Conservation (phyloP, 2,888 invertebrate species). For the Hemistola chrysoprasaria region DNA sequence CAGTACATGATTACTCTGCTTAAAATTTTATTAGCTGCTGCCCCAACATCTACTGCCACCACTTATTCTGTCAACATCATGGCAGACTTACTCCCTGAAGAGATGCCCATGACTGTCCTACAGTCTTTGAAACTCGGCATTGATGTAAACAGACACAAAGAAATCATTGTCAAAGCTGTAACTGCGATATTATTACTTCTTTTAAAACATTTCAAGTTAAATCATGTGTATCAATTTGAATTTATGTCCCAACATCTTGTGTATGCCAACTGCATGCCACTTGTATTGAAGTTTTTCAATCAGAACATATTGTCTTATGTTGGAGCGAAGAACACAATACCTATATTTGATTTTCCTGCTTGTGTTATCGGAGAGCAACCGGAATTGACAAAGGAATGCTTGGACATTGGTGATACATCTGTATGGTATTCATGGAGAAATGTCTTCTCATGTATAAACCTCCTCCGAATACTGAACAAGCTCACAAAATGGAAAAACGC, state of each 20-base stretch:
- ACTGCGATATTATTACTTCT: constrained; percentile 94
- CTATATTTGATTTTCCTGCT: constrained; percentile 96
- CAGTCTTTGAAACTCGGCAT: constrained; percentile 97
- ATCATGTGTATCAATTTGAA: constrained; percentile 99
- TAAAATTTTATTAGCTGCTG: constrained; percentile 98
- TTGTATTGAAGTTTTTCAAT: constrained; percentile 99
- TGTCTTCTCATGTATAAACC: constrained; percentile 98
- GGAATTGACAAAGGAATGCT: constrained; percentile 94
- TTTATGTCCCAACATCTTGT: constrained; percentile 99
- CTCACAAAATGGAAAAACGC: constrained; percentile 99
- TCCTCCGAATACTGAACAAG: constrained; percentile 97
- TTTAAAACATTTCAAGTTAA: constrained; percentile 97
- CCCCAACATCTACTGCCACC: constrained; percentile 99
- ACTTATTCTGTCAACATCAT: constrained; percentile 98
- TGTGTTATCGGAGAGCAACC: constrained; percentile 98
- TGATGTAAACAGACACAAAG: constrained; percentile 99
- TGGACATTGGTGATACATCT: constrained; percentile 92
- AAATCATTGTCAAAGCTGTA: constrained; percentile 98
- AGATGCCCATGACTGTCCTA: constrained; percentile 97
- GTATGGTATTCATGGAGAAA: constrained; percentile 97
- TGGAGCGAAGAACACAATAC: constrained; percentile 96
- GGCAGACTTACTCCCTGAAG: constrained; percentile 98
- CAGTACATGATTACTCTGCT: constrained; percentile 98
- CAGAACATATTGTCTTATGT: constrained; percentile 98
- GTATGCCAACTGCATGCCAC: constrained; percentile 99